Percentiles rank a stretch among this genome's conserved stretches.
These are phyloP conservation scores for Drosophila sp. DNA, from an alignment of 1,140 invertebrate species.

Conservation along the genomic window DNA sequence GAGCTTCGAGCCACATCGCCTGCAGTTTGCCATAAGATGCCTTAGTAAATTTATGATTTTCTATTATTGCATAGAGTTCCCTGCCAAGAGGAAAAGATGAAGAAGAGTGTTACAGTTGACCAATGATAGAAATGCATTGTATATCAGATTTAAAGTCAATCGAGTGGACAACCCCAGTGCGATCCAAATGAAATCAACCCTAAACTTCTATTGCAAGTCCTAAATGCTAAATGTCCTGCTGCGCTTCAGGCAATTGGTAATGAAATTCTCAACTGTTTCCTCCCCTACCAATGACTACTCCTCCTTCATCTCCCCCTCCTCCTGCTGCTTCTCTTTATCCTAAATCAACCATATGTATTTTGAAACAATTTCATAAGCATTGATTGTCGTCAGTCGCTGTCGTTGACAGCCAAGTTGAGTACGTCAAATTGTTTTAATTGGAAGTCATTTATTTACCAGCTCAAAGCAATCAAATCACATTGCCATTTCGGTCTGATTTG, in stretches of 20 bases:
- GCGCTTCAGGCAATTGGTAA: slow-evolving; percentile 22
- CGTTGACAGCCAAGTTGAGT: slow-evolving; percentile 67
- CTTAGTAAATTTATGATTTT: slow-evolving; percentile 98
- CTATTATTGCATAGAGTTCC: slow-evolving; percentile 97
- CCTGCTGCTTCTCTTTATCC: background rate
- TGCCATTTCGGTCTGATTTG: slow-evolving; percentile 31
- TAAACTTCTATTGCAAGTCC: background rate
- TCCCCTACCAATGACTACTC: background rate
- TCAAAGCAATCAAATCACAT: slow-evolving; percentile 79
- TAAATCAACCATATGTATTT: slow-evolving; percentile 58
- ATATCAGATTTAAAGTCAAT: slow-evolving; percentile 10
- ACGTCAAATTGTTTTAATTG: slow-evolving; percentile 81
- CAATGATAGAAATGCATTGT: slow-evolving; percentile 13
- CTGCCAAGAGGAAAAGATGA: slow-evolving; percentile 84
- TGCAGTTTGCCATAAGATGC: slow-evolving; percentile 98
- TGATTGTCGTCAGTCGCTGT: slow-evolving; percentile 50
- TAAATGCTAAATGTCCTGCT: slow-evolving; percentile 32
- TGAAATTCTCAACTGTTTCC: slow-evolving; percentile 11
- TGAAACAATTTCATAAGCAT: slow-evolving; percentile 79
- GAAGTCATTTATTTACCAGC: slow-evolving; percentile 74
- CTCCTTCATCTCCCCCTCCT: background rate
- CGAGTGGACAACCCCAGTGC: slow-evolving; percentile 6
- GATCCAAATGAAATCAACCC: slow-evolving; percentile 6
- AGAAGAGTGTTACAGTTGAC: background rate
- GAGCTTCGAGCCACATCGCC: slow-evolving; percentile 98